Evolutionary conservation across 2,113 vertebrate species (phyloP).

Genomic region (Chauna torquata): DNA sequence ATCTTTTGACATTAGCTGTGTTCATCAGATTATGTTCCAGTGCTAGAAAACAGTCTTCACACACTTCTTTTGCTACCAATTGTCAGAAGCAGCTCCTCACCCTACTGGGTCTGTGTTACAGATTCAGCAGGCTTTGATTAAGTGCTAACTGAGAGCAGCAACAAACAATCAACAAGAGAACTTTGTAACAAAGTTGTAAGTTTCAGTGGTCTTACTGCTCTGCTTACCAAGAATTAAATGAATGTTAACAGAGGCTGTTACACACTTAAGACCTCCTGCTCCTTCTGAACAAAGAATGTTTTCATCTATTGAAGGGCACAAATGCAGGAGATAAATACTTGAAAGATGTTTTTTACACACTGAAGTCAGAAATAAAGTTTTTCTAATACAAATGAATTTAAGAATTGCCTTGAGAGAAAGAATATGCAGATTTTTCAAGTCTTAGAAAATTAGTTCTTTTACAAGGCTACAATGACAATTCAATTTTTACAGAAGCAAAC

Average conservation of each 20-base stretch:
- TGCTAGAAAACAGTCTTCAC: neutral
- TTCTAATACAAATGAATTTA: neutral
- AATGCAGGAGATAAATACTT: neutral
- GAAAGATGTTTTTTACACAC: neutral
- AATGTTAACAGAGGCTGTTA: neutral
- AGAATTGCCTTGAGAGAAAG: neutral
- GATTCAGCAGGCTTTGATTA: neutral
- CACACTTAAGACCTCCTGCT: neutral
- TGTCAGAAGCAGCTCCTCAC: neutral
- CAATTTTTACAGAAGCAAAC: neutral
- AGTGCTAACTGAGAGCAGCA: neutral
- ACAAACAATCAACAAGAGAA: neutral
- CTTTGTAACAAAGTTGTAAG: neutral
- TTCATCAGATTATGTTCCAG: neutral
- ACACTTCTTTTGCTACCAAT: neutral
- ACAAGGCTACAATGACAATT: neutral
- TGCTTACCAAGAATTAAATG: neutral
- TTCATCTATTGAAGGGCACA: neutral
- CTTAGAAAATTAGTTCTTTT: neutral
- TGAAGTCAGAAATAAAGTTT: neutral
- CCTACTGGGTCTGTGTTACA: neutral
- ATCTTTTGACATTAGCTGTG: neutral
- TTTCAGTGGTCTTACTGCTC: neutral
- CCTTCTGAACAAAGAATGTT: neutral
- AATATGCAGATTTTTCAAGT: neutral